Base-by-base conservation (phyloP, 2,797 vertebrate species). In the Pogonophryne albipinna region DNA sequence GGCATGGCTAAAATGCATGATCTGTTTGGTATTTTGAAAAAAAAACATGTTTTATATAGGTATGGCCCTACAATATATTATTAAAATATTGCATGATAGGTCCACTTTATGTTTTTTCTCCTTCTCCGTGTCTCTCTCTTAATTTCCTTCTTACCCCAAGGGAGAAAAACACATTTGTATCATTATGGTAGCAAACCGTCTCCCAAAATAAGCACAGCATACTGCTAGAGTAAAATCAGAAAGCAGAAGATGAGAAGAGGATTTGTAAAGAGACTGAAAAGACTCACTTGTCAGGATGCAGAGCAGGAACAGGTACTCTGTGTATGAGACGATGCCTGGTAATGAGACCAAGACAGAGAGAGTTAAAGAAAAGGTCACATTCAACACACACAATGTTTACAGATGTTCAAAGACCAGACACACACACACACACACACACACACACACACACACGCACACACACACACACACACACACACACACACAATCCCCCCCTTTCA, bases 221-320 rank as follows among this genome's bases (percentile, higher is more conserved):
- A 44, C 41, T 46, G 53, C 20, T 14, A 13, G 34, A 27, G 10
- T 41, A 51, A 68, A 51, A 47, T 16, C 45, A 31, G 38, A 65
- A 69, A 13, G 38, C 12, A 27, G 16, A 42, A 45, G 34, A 64
- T 38, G 42, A 47, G 47, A 16, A 53, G 8, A 71, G 12, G 20
- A 58, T 11, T 10, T 50, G 12, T 13, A n/a, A 41, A 72, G 64
- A 38, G n/a, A 71, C 58, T 57, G 47, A 38, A 17, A 0, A 2
- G 67, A 98, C 98, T 98, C 94, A 99, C 98, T 99, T 95, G 98
- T 99, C 93, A 99, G 95, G 94, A 99, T 99, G 94, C 98, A 99
- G 90, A 99, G 96, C 77, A 99, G 96, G 90, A 99, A 99, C 89
- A 99, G 97, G 94, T 99, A 99, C 86, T 99, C 98, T 13, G 98